Percentiles rank a stretch among this genome's conserved stretches.
Conservation (phyloP, 2,888 invertebrate species). For the Belgica antarctica region DNA sequence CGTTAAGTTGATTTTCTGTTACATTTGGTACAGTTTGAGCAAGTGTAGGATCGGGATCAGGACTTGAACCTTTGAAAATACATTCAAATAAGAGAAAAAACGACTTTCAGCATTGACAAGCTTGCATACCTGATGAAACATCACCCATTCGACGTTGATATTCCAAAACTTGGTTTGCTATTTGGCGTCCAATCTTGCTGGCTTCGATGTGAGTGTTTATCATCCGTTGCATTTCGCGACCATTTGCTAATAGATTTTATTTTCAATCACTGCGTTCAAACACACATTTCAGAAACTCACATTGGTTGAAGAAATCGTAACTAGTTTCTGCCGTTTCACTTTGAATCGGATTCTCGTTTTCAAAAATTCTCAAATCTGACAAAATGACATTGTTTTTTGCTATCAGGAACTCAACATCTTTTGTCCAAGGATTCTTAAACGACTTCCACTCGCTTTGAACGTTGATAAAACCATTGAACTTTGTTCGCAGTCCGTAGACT, state of each 20-base stretch:
- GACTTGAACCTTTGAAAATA: constrained; percentile 51
- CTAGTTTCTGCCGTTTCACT: constrained; percentile 47
- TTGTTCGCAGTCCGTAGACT: constrained; percentile 75
- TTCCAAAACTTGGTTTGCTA: constrained; percentile 74
- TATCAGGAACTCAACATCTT: constrained; percentile 87
- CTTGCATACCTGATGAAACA: constrained; percentile 52
- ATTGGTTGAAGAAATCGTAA: constrained; percentile 60
- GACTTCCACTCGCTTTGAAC: constrained; percentile 84
- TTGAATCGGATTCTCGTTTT: not conserved
- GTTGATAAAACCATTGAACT: constrained; percentile 68
- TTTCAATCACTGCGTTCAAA: constrained; percentile 3
- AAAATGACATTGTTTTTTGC: constrained; percentile 79
- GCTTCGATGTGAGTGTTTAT: constrained; percentile 77
- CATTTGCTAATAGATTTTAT: constrained; percentile 54
- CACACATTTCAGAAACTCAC: constrained; percentile 51
- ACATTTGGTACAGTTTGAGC: not conserved
- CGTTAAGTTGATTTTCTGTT: constrained; percentile 20
- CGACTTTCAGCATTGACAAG: not conserved
- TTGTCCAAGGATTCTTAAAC: constrained; percentile 93
- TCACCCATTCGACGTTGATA: constrained; percentile 59
- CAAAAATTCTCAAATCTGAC: constrained; percentile 50
- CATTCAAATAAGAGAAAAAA: not conserved
- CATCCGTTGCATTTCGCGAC: constrained; percentile 65
- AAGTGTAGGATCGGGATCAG: constrained; percentile 52
- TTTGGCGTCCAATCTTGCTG: constrained; percentile 79